Conservation (phyloP, 2,888 invertebrate species). For the Drosophila robusta region DNA sequence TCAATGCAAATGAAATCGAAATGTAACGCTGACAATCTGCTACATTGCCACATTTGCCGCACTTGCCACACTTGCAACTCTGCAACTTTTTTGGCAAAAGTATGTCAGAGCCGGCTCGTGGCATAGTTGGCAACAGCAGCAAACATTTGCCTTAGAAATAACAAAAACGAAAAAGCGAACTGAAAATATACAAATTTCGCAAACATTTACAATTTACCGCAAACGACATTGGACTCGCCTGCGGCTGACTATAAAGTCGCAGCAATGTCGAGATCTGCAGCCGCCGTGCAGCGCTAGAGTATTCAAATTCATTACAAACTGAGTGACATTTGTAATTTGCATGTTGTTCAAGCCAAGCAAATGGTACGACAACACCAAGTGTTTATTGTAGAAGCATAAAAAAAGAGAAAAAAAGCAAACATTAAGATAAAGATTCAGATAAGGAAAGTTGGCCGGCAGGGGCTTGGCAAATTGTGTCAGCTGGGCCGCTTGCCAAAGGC, state of each 20-base stretch:
- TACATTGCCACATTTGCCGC: constrained; percentile 38
- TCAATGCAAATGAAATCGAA: constrained; percentile 74
- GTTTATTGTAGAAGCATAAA: constrained; percentile 22
- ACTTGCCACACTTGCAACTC: constrained; percentile 42
- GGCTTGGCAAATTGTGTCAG: constrained; percentile 60
- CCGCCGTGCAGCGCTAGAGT: constrained; percentile 14
- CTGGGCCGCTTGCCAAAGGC: constrained; percentile 61
- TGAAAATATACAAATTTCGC: constrained; percentile 50
- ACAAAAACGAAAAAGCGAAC: constrained; percentile 5
- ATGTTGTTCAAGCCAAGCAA: constrained; percentile 33
- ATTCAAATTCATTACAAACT: constrained; percentile 43
- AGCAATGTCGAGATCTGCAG: constrained; percentile 29
- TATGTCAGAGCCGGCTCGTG: constrained; percentile 67
- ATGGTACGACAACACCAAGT: constrained; percentile 30
- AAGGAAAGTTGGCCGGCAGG: constrained; percentile 37
- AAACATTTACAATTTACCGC: constrained; percentile 57
- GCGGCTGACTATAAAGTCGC: constrained; percentile 32
- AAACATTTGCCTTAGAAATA: constrained; percentile 44
- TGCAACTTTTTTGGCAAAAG: constrained; percentile 44
- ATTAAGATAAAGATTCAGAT: constrained; percentile 33
- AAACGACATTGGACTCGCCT: constrained; percentile 46
- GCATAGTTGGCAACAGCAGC: constrained; percentile 61
- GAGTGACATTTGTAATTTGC: constrained; percentile 61
- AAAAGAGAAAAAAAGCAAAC: neutral
- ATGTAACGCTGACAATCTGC: constrained; percentile 39